Base-by-base conservation (phyloP, 2,888 invertebrate genomes). In the Rambutsinella grinnellia region DNA sequence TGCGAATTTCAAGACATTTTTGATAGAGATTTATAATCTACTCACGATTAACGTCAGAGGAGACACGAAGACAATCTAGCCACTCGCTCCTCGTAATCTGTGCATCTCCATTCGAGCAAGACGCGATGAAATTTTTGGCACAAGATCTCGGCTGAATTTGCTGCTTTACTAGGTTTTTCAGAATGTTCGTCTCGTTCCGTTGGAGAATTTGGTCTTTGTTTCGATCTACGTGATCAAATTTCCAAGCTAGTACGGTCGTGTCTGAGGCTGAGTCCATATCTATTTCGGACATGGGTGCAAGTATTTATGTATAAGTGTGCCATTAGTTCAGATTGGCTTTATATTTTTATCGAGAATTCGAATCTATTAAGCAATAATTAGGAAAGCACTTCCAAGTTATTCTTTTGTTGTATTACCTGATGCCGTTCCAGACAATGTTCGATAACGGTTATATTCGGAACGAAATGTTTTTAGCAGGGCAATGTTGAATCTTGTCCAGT, bases 71-170 rank as follows among this genome's bases (percentile, higher is more conserved):
- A 87, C 97, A 97, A 76, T 92, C 90, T 56, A 90, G 90, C 97
- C 97, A 97, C 87, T 97, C 97, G 69, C 89, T 88, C 78, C 91
- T 90, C 36, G 93, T 91, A 79, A 97, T 92, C 84, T 90, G 90
- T 57, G 92, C 91, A 87, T 97, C 93, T 65, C 90, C 90, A 87
- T 96, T 92, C 87, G 97, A 97, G 88, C 97, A 97, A 84, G 92
- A 92, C 82, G 93, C 92, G 21, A 94, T 92, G 89, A 97, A 97
- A 47, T 92, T 92, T 85, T 94, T 92, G 57, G 96, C 94, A 88
- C 97, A 97, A 63, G 93, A 90, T 86, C 93, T 93, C 47, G 97
- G 97, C 85, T 93, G 93, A 66, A 96, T 94, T 78, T 93, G 92
- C 88, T 95, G 94, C 87, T 93, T 94, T 61, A 96, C 93, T 61